Evolutionary conservation across 2,888 invertebrate species (phyloP).

Genomic region (Odontocerum albicorne): DNA sequence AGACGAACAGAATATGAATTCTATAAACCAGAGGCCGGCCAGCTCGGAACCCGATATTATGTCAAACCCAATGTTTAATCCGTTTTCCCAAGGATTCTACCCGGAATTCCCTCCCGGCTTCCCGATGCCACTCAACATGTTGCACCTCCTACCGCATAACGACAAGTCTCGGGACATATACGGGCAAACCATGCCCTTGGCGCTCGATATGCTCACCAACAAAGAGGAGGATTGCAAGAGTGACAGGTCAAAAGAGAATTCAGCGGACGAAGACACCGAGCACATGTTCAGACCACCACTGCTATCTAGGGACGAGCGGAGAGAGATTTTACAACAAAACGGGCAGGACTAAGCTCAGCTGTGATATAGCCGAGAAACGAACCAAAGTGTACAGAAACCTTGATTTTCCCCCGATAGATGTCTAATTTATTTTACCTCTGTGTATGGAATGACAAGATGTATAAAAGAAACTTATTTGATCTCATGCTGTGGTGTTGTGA

Average conservation of each 20-base stretch:
- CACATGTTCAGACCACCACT: constrained; percentile 56
- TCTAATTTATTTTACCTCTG: constrained; percentile 19
- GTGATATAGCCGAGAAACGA: constrained; percentile 33
- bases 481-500: constrained; percentile 31
- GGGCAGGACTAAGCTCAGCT: constrained; percentile 69
- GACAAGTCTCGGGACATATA: constrained; percentile 72
- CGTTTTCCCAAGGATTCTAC: constrained; percentile 79
- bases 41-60: constrained; percentile 69
- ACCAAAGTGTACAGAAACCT: constrained; percentile 33
- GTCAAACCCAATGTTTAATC: constrained; percentile 72
- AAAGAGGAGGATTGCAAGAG: constrained; percentile 69
- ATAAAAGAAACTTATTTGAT: constrained; percentile 21
- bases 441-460: neutral
- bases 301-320: constrained; percentile 61
- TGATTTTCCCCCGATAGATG: constrained; percentile 27
- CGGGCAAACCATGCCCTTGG: constrained; percentile 57
- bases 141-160: constrained; percentile 78
- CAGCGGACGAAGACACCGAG: constrained; percentile 61
- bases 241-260: constrained; percentile 63
- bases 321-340: constrained; percentile 74
- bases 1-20: constrained; percentile 49
- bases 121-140: constrained; percentile 82
- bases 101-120: constrained; percentile 81
- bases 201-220: constrained; percentile 58
- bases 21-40: constrained; percentile 58